These are phyloP conservation scores for Pangasius macronema DNA, from an alignment of 2,797 vertebrate genomes.

Conservation along the genomic window DNA sequence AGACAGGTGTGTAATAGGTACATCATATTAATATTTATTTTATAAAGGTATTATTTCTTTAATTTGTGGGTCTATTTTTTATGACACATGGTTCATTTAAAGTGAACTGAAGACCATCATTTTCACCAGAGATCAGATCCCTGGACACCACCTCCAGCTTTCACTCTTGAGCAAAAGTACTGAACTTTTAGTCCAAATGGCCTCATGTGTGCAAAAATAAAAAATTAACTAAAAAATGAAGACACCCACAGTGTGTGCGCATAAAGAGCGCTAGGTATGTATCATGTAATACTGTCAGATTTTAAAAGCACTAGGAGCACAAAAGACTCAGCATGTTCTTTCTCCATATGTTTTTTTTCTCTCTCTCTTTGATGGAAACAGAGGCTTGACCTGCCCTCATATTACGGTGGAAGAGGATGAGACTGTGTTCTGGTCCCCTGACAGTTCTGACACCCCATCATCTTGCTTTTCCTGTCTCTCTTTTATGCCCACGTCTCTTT, in stretches of 20 bases:
- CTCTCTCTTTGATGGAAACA: constrained; percentile 2
- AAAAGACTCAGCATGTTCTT: constrained; percentile 12
- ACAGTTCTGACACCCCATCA: constrained; percentile 26
- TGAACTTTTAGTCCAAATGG: neutral
- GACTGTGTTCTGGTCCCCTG: constrained; percentile 8
- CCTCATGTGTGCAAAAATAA: no score
- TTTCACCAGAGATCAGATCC: neutral
- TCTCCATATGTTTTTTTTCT: neutral
- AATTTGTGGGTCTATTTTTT: neutral
- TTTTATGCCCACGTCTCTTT: constrained; percentile 8
- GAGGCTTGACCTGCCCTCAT: constrained; percentile 27
- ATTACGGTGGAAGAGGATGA: constrained; percentile 21
- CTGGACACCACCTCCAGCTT: neutral
- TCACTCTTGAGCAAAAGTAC: neutral
- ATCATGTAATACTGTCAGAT: constrained; percentile 6
- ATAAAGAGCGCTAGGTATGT: neutral
- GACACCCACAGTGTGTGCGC: neutral
- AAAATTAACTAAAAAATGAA: neutral
- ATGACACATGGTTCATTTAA: neutral
- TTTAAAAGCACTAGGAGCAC: constrained; percentile 27
- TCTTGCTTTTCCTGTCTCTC: constrained; percentile 14
- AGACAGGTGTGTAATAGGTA: neutral
- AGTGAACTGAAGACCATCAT: neutral
- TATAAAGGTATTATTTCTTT: neutral
- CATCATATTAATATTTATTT: neutral